phyloP scores from a whole-genome alignment of 2,797 vertebrate species.

The Leptatherina wallacei region DNA sequence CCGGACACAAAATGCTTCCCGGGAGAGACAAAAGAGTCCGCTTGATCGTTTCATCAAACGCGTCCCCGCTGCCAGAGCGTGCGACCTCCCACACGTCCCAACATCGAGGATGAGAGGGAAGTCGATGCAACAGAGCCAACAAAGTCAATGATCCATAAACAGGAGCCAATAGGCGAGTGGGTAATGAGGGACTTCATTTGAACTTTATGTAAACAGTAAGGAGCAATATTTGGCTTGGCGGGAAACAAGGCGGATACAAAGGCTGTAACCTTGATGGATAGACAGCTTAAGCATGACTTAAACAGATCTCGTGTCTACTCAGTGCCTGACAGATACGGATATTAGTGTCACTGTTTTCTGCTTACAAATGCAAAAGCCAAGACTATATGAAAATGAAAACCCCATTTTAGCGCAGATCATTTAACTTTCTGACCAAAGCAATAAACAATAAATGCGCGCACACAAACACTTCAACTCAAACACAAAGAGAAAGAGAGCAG shows the following conservation, averaged over 20 bases:
- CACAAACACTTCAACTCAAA: slow-evolving; percentile 68
- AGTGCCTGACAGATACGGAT: neutral
- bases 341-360: slow-evolving; percentile 4
- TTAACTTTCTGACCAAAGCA: slow-evolving; percentile 39
- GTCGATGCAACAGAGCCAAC: slow-evolving; percentile 70
- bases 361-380: slow-evolving; percentile 19
- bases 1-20: slow-evolving; percentile 81
- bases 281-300: slow-evolving; percentile 16
- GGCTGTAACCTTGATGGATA: slow-evolving; percentile 45
- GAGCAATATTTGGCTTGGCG: slow-evolving; percentile 25
- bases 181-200: slow-evolving; percentile 73
- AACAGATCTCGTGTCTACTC: slow-evolving; percentile 19
- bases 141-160: slow-evolving; percentile 74
- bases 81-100: slow-evolving; percentile 65
- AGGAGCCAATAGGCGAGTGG: slow-evolving; percentile 61
- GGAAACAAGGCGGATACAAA: slow-evolving; percentile 1
- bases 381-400: slow-evolving; percentile 10
- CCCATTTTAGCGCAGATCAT: slow-evolving; percentile 34
- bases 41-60: slow-evolving; percentile 83
- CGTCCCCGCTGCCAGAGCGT: slow-evolving; percentile 59
- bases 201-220: slow-evolving; percentile 70
- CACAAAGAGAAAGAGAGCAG: slow-evolving; percentile 47
- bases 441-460: slow-evolving; percentile 33
- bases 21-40: slow-evolving; percentile 61
- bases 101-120: slow-evolving; percentile 57